Base-by-base conservation (phyloP, 1,140 invertebrate genomes). In the Cyrtorhinus lividipennis region DNA sequence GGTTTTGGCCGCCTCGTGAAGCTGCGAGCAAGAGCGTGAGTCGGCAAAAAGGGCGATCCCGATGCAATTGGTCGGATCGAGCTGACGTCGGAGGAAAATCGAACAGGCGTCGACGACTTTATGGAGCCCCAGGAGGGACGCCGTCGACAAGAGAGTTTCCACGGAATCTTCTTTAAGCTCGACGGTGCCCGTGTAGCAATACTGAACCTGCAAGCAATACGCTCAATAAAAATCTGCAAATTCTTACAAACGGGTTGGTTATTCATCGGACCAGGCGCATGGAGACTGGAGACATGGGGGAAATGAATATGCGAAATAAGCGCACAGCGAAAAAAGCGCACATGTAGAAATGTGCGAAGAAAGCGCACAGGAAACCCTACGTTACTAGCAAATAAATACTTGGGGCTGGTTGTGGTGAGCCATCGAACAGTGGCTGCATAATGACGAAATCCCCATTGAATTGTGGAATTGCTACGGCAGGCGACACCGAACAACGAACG, bases 21-120 rank as follows among this genome's bases (percentile, higher is more conserved):
- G 77, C 66, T 86, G 80, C 27, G 79, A 75, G 73, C 92, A 94
- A 58, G 86, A 85, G 71, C 93, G 90, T 65, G 87, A 84, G 73
- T 95, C 92, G 27, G 92, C 92, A 78, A 95, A 95, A 71, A 92
- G 81, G 53, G 87, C 80, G 70, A 96, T 95, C 1, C 92, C 92
- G 59, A 95, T 80, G 76, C 90, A 95, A 74, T 96, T 96, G 67
- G 90, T 92, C 0, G 91, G 91, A 76, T 95, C 88, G 30, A 96
- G 77, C 72, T 94, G 91, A 69, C 90, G 87, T 67, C 85, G 83
- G 23, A 96, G 78, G 73, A 92, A 95, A 68, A 82, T 81, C 67
- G 89, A 94, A 72, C 93, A 95, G 20, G 90, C 90, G 68, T 87
- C 85, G 15, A 92, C 87, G 23, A 95, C 90, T 68, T 89, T 81